Base-by-base conservation (phyloP, 1,140 invertebrate genomes). In the Hylyphantes graminicola region DNA sequence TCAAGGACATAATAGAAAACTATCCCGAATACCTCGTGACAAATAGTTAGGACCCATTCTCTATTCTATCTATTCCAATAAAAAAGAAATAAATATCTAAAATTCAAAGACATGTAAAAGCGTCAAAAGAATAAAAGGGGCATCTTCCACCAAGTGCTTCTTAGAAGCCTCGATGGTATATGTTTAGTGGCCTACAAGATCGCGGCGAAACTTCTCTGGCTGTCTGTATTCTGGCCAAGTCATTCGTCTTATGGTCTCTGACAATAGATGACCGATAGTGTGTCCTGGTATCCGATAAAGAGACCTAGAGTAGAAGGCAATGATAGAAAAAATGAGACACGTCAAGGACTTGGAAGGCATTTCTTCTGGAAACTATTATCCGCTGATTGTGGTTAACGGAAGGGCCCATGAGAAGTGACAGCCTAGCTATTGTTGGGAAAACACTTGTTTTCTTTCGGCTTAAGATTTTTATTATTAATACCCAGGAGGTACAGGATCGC, bases 251-350 rank as follows among this genome's bases (percentile, higher is more conserved):
- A 57, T 21, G 54, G 12, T 53, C 59, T 15, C 68, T 72, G 68
- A 81, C 79, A 81, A 81, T 81, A 81, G 79, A 63, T 81, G 79
- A 81, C 79, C 79, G 79, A 81, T 81, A n/a, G 79, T 11, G 57
- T 53, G 61, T 55, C 53, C 63, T 67, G 13, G n/a, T 21, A 53
- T 65, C 50, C 76, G 63, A 78, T 78, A 51, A 78, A 51, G 11
- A 11, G 48, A 67, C 21, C 63, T 48, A n/a, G 65, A 19, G 51
- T 54, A 51, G 11, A 13, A 78, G 57, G 50, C 76, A 74, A 50
- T 21, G 64, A 70, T 53, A 53, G 54, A 53, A 51, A 48, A 53
- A 70, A 70, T 35, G 35, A 35, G 12, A 35, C 9, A 50, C 74
- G 55, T 76, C 74, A 59, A 76, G 59, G 50, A 76, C 74, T 76